A percentile compares a stretch with the other conserved stretches of the same genome.
These are phyloP conservation scores for Tragopan temminckii DNA, from an alignment of 2,797 vertebrate genomes.

Conservation along the genomic window DNA sequence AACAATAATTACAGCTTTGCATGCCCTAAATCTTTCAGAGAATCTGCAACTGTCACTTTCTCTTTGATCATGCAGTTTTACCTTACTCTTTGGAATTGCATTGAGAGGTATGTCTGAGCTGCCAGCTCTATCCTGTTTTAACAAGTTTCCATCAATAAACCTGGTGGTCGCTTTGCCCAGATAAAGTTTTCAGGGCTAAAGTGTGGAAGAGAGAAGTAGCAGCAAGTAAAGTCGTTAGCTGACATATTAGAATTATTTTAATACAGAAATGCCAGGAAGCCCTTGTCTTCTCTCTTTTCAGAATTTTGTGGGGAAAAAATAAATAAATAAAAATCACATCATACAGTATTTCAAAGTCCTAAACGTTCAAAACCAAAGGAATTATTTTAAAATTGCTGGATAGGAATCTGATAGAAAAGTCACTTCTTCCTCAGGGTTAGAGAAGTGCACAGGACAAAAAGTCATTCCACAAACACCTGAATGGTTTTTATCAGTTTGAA, in stretches of 20 bases:
- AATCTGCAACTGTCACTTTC: neutral
- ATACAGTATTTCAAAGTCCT: neutral
- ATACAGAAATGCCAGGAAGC: neutral
- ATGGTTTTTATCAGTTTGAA: neutral
- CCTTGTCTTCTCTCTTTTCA: neutral
- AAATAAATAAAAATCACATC: neutral
- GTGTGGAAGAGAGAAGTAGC: neutral
- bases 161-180: neutral
- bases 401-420: neutral
- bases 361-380: neutral
- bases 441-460: neutral
- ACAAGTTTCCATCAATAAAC: neutral
- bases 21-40: constrained; percentile 43
- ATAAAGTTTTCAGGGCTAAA: neutral
- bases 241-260: neutral
- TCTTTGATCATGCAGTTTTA: constrained; percentile 28
- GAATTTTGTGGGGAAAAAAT: neutral
- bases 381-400: neutral
- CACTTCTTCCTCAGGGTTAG: neutral
- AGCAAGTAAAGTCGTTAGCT: neutral
- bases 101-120: constrained; percentile 14
- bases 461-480: neutral
- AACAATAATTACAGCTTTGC: constrained; percentile 10
- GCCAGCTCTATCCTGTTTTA: neutral
- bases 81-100: constrained; percentile 26